Percentiles rank a stretch among this genome's conserved stretches.
Conservation (phyloP, 2,113 vertebrate species). For the Nyctibius bracteatus region DNA sequence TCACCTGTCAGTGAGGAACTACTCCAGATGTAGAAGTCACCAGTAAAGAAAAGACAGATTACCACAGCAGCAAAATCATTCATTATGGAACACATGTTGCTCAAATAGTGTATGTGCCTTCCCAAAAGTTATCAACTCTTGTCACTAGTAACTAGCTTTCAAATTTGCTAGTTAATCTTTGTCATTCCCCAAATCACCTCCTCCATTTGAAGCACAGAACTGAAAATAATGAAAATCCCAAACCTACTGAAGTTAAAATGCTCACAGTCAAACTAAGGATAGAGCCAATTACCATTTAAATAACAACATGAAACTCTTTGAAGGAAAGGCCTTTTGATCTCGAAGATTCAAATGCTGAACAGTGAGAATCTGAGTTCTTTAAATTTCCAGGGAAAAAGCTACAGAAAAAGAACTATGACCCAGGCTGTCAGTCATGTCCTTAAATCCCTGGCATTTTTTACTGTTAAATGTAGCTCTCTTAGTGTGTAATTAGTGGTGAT, state of each 20-base stretch:
- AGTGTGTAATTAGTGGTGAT: background rate
- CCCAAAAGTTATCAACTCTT: background rate
- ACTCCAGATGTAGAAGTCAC: background rate
- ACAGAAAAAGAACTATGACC: conserved; percentile 1
- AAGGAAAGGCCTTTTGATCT: conserved; percentile 67
- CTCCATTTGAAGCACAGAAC: conserved; percentile 11
- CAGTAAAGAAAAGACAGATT: background rate
- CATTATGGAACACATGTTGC: background rate
- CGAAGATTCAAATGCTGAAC: conserved; percentile 38
- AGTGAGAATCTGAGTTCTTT: conserved; percentile 40
- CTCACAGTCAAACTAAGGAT: conserved; percentile 27
- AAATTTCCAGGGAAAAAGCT: conserved; percentile 32
- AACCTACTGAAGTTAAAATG: conserved; percentile 40
- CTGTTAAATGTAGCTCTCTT: background rate
- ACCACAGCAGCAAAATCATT: background rate
- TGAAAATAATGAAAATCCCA: conserved; percentile 54
- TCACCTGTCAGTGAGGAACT: background rate
- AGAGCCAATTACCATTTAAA: conserved; percentile 71
- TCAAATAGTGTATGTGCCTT: background rate
- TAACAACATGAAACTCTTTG: conserved; percentile 66
- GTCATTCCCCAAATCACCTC: conserved; percentile 1
- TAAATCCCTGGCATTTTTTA: conserved; percentile 21
- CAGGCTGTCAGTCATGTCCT: background rate
- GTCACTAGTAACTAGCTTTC: background rate
- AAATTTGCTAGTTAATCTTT: conserved; percentile 12